Percentiles rank a stretch among this genome's conserved stretches.
Evolutionary conservation across 2,797 vertebrate species (phyloP).

Genomic region (Mormyrus hasselquistii): DNA sequence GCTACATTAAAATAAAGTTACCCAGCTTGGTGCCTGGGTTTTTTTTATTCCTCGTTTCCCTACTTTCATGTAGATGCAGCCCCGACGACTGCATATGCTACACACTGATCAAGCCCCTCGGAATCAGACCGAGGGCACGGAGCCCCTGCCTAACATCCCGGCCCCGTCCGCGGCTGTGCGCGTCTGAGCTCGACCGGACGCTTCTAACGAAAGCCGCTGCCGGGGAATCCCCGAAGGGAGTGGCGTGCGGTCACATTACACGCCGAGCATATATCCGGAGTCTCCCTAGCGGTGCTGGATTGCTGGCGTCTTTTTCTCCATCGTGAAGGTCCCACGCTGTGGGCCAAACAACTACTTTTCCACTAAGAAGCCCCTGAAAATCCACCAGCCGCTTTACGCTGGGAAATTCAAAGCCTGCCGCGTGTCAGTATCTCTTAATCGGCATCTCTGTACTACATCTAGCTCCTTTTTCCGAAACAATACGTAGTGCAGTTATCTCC

Average conservation of each 20-base stretch:
- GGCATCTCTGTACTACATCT: not conserved
- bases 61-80: not conserved
- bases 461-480: not conserved
- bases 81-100: not conserved
- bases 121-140: not conserved
- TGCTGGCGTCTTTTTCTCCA: not conserved
- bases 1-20: not conserved
- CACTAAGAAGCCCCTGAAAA: conserved; percentile 1
- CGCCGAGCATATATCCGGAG: conserved; percentile 22
- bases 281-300: conserved; percentile 22
- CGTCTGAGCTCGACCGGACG: conserved; percentile 34
- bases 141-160: not conserved
- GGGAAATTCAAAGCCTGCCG: not conserved
- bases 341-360: not conserved
- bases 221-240: conserved; percentile 65
- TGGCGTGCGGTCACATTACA: conserved; percentile 25
- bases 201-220: conserved; percentile 19
- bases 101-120: not conserved
- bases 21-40: not conserved
- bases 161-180: conserved; percentile 13
- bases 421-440: not conserved
- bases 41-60: not conserved
- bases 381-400: not conserved
- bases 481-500: not conserved
- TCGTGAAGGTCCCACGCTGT: not conserved